A percentile compares a stretch with the other conserved stretches of the same genome.
Evolutionary conservation across 2,113 vertebrate genomes (phyloP).

Genomic region (Raja brachyura): DNA sequence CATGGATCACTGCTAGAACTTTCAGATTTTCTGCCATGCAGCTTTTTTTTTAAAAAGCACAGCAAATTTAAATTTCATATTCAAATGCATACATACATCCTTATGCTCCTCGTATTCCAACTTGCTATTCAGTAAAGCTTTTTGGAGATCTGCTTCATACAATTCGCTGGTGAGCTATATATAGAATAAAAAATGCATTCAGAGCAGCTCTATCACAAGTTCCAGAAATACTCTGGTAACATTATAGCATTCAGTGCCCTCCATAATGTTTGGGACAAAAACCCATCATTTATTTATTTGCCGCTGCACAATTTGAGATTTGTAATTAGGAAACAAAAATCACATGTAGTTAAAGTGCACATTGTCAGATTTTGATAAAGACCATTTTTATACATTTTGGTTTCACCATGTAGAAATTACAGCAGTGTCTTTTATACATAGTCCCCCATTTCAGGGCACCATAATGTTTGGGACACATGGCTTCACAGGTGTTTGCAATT

Average conservation of each 20-base stretch:
- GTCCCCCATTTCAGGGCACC: too few species aligned
- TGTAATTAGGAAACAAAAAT: too few species aligned
- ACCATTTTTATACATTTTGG: too few species aligned
- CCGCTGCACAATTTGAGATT: too few species aligned
- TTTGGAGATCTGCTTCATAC: constrained; percentile 91
- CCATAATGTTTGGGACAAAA: too few species aligned
- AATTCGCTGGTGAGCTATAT: constrained; percentile 80
- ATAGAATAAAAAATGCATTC: constrained; percentile 39
- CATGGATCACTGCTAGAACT: background rate
- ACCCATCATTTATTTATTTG: too few species aligned
- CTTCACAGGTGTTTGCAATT: too few species aligned
- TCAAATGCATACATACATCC: constrained; percentile 59
- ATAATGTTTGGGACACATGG: too few species aligned
- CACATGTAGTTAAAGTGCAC: too few species aligned
- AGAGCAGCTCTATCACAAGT: background rate
- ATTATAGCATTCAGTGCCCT: background rate
- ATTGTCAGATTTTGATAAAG: too few species aligned
- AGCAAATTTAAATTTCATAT: background rate
- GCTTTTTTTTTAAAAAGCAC: background rate
- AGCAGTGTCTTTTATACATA: too few species aligned
- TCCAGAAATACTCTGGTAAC: background rate
- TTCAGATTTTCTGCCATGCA: background rate
- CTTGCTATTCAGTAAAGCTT: constrained; percentile 87
- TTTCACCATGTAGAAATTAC: too few species aligned
- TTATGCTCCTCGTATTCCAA: constrained; percentile 80